phyloP scores from a whole-genome alignment of 2,888 invertebrate genomes.

The Archips xylosteana region DNA sequence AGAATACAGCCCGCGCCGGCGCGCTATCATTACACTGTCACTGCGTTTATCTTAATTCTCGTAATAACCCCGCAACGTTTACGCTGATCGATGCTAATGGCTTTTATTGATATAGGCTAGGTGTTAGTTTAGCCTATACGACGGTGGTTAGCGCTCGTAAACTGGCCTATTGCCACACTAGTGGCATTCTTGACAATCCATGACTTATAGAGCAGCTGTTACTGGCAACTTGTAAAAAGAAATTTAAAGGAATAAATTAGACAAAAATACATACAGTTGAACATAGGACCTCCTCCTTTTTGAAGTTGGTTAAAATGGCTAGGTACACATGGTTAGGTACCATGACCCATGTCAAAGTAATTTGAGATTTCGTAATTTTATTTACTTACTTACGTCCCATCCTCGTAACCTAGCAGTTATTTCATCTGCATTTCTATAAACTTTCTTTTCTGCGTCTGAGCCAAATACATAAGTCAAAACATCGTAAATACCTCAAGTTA shows the following conservation, averaged over 20 bases:
- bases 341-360: too few relatives aligned
- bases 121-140: conserved; percentile 67
- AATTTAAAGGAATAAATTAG: background rate
- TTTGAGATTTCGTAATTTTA: too few relatives aligned
- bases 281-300: too few relatives aligned
- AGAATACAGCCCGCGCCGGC: conserved; percentile 45
- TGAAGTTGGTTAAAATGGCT: too few relatives aligned
- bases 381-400: too few relatives aligned
- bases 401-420: too few relatives aligned
- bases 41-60: conserved; percentile 77
- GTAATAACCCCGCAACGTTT: conserved; percentile 73
- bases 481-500: too few relatives aligned
- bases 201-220: conserved; percentile 3
- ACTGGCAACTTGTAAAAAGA: conserved; percentile 16
- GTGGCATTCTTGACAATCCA: background rate
- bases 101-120: conserved; percentile 82
- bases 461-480: too few relatives aligned
- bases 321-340: too few relatives aligned
- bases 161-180: conserved; percentile 73
- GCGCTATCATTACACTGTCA: conserved; percentile 66
- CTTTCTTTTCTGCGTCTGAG: too few relatives aligned
- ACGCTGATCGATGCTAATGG: conserved; percentile 81
- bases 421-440: too few relatives aligned
- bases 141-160: conserved; percentile 68
- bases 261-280: background rate